phyloP scores from a whole-genome alignment of 2,113 vertebrate species.

The Megalops atlanticus region DNA sequence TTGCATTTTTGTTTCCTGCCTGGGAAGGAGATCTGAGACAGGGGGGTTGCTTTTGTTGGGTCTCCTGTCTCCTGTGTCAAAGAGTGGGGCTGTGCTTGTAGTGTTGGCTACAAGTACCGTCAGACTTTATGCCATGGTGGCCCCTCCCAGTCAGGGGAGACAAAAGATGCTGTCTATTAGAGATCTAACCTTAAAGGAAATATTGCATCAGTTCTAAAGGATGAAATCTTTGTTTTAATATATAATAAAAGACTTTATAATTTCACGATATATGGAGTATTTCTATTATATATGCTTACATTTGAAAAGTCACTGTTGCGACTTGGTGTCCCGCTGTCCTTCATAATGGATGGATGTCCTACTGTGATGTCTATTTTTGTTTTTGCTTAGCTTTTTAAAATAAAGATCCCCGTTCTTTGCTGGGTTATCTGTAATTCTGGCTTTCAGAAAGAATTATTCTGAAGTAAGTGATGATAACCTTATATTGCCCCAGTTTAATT shows the following conservation, averaged over 20 bases:
- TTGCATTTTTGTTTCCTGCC: conserved; percentile 32
- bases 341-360: too few species aligned
- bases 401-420: too few species aligned
- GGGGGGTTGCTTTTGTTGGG: neutral
- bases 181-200: neutral
- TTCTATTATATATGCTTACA: neutral
- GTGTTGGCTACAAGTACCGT: neutral
- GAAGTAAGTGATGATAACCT: too few species aligned
- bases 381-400: too few species aligned
- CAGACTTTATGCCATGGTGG: neutral
- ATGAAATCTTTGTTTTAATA: too few species aligned
- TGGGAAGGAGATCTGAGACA: neutral
- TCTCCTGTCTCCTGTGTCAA: conserved; percentile 6
- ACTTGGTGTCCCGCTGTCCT: too few species aligned
- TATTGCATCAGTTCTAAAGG: neutral
- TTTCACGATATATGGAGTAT: too few species aligned
- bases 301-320: neutral
- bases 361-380: too few species aligned
- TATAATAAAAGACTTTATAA: too few species aligned
- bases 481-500: too few species aligned
- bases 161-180: neutral
- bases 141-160: neutral
- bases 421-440: too few species aligned
- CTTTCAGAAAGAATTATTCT: too few species aligned
- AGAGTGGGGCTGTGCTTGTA: neutral